These are phyloP conservation scores for Epirrhoe alternata DNA, from an alignment of 2,888 invertebrate species.

Conservation along the genomic window DNA sequence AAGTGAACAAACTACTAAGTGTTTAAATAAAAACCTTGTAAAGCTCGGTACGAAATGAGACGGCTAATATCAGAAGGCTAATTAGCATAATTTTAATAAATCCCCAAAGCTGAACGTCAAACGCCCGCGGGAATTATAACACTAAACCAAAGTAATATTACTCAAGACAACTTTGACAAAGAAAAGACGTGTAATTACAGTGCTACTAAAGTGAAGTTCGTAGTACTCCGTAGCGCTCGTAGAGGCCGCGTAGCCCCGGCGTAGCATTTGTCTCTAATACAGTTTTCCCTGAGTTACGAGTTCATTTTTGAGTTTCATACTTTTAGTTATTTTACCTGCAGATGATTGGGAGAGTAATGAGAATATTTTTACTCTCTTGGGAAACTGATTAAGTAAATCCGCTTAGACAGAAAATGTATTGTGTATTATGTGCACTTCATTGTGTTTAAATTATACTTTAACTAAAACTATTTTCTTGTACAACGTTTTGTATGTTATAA, in stretches of 20 bases:
- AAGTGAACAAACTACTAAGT: conserved; percentile 7
- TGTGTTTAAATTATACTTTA: too few species aligned
- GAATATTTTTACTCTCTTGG: background rate
- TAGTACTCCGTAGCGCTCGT: conserved; percentile 49
- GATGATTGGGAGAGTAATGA: background rate
- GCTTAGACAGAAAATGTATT: background rate
- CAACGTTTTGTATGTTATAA: conserved; percentile 1
- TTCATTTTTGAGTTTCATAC: conserved; percentile 53
- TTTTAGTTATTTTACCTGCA: conserved; percentile 40
- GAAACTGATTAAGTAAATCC: background rate
- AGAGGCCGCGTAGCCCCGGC: conserved; percentile 38
- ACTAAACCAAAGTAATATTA: conserved; percentile 55
- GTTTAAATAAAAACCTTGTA: conserved; percentile 18
- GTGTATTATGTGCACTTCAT: too few species aligned
- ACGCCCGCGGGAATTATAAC: conserved; percentile 46
- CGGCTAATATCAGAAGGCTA: conserved; percentile 36
- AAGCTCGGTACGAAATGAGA: conserved; percentile 34
- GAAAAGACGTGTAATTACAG: conserved; percentile 60
- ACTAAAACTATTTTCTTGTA: background rate
- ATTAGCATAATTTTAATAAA: conserved; percentile 49
- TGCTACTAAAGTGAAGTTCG: conserved; percentile 60
- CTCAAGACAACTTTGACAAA: conserved; percentile 49
- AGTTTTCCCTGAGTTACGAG: conserved; percentile 57
- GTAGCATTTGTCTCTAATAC: conserved; percentile 59
- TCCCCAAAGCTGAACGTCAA: conserved; percentile 49